A percentile compares a stretch with the other conserved stretches of the same genome.
These are phyloP conservation scores for Phoeniculus purpureus DNA, from an alignment of 2,797 vertebrate genomes.

Conservation along the genomic window DNA sequence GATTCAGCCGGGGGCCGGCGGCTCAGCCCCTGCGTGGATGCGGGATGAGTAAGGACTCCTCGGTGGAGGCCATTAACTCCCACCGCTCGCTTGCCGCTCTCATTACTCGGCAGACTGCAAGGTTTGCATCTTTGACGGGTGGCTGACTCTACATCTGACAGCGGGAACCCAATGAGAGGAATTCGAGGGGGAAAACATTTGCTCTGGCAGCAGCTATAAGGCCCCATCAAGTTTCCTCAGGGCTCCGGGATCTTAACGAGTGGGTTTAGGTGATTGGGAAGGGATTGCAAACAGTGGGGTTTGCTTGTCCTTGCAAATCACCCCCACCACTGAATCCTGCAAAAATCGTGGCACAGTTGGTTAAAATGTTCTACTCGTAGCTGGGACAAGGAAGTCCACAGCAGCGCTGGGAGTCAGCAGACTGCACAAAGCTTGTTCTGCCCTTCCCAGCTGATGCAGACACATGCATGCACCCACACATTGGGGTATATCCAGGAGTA, in stretches of 20 bases:
- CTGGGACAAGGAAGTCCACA: not conserved
- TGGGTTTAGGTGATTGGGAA: constrained; percentile 14
- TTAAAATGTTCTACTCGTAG: not conserved
- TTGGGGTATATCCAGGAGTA: not conserved
- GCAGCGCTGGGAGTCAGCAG: not conserved
- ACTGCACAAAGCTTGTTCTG: not conserved
- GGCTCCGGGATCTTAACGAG: constrained; percentile 48
- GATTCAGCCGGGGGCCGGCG: constrained; percentile 48
- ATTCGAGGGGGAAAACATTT: constrained; percentile 57
- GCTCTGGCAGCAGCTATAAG: constrained; percentile 47
- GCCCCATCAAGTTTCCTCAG: constrained; percentile 59
- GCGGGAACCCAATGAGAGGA: constrained; percentile 51
- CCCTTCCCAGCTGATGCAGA: not conserved
- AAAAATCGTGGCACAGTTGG: not conserved
- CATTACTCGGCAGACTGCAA: constrained; percentile 61
- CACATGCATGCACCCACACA: not conserved
- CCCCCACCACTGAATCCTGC: not conserved
- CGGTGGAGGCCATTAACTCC: constrained; percentile 66
- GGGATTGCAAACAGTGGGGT: constrained; percentile 5
- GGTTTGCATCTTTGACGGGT: constrained; percentile 58
- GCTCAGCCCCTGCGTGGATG: constrained; percentile 35
- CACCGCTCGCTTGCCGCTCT: constrained; percentile 50
- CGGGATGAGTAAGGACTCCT: constrained; percentile 36
- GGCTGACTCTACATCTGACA: constrained; percentile 57
- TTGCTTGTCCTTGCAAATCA: constrained; percentile 28